phyloP scores from a whole-genome alignment of 1,140 invertebrate genomes.

The Saccostrea glomerata region DNA sequence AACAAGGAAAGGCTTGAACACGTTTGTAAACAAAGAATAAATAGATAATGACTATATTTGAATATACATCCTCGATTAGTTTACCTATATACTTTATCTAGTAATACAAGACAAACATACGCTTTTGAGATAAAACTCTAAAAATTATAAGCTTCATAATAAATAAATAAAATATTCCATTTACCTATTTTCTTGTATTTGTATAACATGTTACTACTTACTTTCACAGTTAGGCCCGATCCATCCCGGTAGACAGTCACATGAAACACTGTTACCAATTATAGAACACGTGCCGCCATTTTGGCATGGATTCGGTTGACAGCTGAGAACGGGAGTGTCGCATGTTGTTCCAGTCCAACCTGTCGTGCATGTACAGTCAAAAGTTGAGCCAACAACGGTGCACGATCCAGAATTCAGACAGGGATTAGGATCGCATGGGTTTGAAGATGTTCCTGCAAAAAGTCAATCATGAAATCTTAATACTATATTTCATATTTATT shows the following conservation, averaged over 20 bases:
- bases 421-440: conserved; percentile 24
- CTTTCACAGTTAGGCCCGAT: background rate
- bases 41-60: too few species aligned
- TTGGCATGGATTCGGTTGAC: conserved; percentile 9
- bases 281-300: conserved; percentile 13
- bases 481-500: background rate
- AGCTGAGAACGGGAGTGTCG: background rate
- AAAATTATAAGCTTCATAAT: too few species aligned
- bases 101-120: too few species aligned
- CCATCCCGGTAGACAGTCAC: background rate
- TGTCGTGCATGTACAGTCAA: background rate
- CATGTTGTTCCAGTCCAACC: conserved; percentile 8
- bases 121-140: too few species aligned
- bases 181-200: background rate
- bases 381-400: background rate
- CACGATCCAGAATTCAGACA: conserved; percentile 15
- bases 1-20: too few species aligned
- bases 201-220: background rate
- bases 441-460: background rate
- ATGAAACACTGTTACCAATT: conserved; percentile 13
- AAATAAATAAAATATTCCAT: too few species aligned
- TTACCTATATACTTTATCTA: too few species aligned
- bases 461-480: background rate
- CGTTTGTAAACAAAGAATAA: too few species aligned
- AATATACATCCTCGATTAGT: too few species aligned